Evolutionary conservation across 2,888 invertebrate genomes (phyloP).

Genomic region (Andrena hattorfiana): DNA sequence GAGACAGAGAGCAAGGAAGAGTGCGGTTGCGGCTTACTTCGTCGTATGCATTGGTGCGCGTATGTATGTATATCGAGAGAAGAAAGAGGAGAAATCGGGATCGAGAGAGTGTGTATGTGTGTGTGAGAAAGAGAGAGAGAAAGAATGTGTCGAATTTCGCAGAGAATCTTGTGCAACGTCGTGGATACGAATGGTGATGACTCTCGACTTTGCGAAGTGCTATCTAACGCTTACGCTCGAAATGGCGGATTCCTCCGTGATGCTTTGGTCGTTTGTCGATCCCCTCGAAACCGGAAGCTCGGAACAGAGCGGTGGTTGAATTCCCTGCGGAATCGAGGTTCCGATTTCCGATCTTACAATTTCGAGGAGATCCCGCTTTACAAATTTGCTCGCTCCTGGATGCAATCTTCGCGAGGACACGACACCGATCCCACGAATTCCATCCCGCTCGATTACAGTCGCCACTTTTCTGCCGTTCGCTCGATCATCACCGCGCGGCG

Average conservation of each 20-base stretch:
- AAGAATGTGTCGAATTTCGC: slow-evolving; percentile 8
- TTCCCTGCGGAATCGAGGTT: background rate
- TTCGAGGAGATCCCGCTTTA: background rate
- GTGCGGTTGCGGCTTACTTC: slow-evolving; percentile 10
- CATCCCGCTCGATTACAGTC: background rate
- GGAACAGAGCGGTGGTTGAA: background rate
- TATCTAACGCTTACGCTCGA: slow-evolving; percentile 13
- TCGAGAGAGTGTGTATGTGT: background rate
- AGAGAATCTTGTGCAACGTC: slow-evolving; percentile 1
- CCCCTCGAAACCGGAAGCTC: slow-evolving; percentile 21
- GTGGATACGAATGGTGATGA: slow-evolving; percentile 14
- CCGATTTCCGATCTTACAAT: background rate
- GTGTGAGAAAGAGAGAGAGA: slow-evolving; percentile 1
- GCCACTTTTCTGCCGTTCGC: background rate
- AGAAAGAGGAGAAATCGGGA: background rate
- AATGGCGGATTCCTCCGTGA: slow-evolving; percentile 3
- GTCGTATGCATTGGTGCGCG: background rate
- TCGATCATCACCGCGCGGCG: background rate
- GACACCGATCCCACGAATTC: background rate
- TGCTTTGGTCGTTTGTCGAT: background rate
- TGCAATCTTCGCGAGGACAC: slow-evolving; percentile 4
- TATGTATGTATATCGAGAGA: background rate
- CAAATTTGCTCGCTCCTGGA: background rate
- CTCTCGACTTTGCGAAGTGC: background rate
- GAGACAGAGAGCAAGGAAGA: slow-evolving; percentile 22